Conservation (phyloP, 2,113 vertebrate genomes). For the Antidorcas marsupialis region DNA sequence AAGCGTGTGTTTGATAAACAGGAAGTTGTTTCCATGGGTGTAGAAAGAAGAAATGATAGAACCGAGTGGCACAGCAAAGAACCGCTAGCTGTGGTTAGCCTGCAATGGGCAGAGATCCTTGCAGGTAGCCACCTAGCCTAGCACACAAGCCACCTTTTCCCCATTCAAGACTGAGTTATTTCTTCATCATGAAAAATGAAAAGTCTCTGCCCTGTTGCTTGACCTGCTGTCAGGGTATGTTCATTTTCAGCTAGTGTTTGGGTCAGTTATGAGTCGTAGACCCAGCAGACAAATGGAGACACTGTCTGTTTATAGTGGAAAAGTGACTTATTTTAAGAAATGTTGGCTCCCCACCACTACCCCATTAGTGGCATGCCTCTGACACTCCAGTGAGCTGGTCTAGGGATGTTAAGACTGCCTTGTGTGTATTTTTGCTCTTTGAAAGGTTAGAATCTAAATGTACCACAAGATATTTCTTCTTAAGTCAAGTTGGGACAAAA, state of each 20-base stretch:
- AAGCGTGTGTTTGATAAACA: conserved; percentile 59
- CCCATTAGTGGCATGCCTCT: neutral
- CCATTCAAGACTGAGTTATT: neutral
- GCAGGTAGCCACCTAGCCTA: neutral
- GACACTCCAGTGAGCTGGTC: neutral
- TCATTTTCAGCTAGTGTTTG: neutral
- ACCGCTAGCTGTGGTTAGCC: neutral
- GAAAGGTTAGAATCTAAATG: conserved; percentile 44
- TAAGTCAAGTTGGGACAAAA: conserved; percentile 1
- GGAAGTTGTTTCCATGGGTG: conserved; percentile 58
- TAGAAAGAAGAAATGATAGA: conserved; percentile 56
- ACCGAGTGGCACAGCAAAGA: neutral
- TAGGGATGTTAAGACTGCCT: neutral
- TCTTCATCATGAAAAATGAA: neutral
- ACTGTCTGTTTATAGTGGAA: conserved; percentile 33
- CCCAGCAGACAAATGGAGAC: conserved; percentile 18
- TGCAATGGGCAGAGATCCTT: neutral
- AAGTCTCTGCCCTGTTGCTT: neutral
- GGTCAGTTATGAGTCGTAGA: neutral
- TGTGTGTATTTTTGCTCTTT: conserved; percentile 34
- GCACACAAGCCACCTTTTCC: neutral
- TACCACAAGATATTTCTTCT: neutral
- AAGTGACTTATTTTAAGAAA: conserved; percentile 50
- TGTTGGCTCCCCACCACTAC: neutral
- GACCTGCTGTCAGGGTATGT: neutral